Evolutionary conservation across 2,888 invertebrate species (phyloP).

Genomic region (Leptopilina drosophilae): DNA sequence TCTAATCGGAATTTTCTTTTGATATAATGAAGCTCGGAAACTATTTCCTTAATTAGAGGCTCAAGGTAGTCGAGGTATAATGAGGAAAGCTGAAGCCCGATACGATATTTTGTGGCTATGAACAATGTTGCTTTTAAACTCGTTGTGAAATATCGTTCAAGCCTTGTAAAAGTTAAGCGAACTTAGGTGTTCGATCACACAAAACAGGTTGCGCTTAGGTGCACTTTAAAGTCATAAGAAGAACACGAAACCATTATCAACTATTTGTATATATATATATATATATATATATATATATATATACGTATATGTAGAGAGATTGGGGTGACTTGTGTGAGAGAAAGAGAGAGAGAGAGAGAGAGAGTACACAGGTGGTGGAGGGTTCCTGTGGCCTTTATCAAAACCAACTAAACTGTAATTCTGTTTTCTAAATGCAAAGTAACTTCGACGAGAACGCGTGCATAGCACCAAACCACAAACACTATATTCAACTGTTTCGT

Average conservation of each 20-base stretch:
- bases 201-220: constrained; percentile 14
- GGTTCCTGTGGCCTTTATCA: constrained; percentile 49
- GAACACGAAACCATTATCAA: constrained; percentile 46
- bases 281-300: no score
- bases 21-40: constrained; percentile 11
- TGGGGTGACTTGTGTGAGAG: neutral
- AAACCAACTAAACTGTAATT: constrained; percentile 70
- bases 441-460: constrained; percentile 71
- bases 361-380: constrained; percentile 50
- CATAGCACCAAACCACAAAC: constrained; percentile 68
- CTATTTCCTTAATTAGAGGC: constrained; percentile 20
- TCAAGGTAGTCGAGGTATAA: neutral
- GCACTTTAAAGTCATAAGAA: constrained; percentile 37
- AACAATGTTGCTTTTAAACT: constrained; percentile 19
- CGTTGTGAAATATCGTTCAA: constrained; percentile 3
- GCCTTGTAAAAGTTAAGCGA: constrained; percentile 13
- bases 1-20: neutral
- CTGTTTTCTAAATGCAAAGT: constrained; percentile 73
- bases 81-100: neutral
- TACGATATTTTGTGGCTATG: constrained; percentile 16
- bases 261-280: constrained; percentile 1
- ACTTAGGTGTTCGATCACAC: constrained; percentile 30
- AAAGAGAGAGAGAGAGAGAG: constrained; percentile 15
- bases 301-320: no score
- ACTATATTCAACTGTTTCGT: constrained; percentile 69